phyloP scores from a whole-genome alignment of 2,113 vertebrate genomes.

The Cyprinodon brontotheroides region DNA sequence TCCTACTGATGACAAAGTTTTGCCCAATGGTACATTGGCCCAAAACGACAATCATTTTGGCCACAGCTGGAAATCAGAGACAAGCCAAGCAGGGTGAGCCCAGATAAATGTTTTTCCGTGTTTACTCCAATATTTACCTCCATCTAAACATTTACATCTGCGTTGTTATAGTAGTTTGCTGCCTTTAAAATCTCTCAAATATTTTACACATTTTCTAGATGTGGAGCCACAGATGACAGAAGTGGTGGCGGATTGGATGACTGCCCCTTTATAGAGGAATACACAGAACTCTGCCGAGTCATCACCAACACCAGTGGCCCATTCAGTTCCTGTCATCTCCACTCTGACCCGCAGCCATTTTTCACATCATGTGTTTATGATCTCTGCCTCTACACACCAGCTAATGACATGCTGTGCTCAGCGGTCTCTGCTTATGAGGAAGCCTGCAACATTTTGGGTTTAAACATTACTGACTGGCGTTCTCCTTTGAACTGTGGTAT shows the following conservation, averaged over 20 bases:
- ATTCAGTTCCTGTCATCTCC: constrained; percentile 53
- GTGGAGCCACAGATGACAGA: constrained; percentile 36
- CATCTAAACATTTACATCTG: neutral
- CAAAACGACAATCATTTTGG: constrained; percentile 71
- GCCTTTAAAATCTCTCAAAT: neutral
- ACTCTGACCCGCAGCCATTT: constrained; percentile 41
- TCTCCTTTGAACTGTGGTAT: constrained; percentile 54
- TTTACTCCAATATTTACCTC: no score
- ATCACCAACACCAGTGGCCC: constrained; percentile 66
- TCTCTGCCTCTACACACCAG: constrained; percentile 60
- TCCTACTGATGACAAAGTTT: constrained; percentile 70
- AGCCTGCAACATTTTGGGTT: constrained; percentile 35
- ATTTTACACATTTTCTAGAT: constrained; percentile 27
- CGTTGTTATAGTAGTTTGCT: neutral
- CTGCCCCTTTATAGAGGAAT: constrained; percentile 45
- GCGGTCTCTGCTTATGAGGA: constrained; percentile 61
- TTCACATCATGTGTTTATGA: constrained; percentile 60
- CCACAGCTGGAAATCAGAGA: constrained; percentile 67
- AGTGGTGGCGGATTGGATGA: neutral
- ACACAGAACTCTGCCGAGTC: constrained; percentile 60
- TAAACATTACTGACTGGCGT: constrained; percentile 60
- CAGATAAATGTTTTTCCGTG: accelerated
- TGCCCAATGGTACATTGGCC: constrained; percentile 59
- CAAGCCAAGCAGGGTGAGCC: constrained; percentile 62
- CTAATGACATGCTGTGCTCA: constrained; percentile 62